A percentile compares a stretch with the other conserved stretches of the same genome.
These are phyloP conservation scores for Archivesica marissinica DNA, from an alignment of 1,140 invertebrate genomes.

Conservation along the genomic window DNA sequence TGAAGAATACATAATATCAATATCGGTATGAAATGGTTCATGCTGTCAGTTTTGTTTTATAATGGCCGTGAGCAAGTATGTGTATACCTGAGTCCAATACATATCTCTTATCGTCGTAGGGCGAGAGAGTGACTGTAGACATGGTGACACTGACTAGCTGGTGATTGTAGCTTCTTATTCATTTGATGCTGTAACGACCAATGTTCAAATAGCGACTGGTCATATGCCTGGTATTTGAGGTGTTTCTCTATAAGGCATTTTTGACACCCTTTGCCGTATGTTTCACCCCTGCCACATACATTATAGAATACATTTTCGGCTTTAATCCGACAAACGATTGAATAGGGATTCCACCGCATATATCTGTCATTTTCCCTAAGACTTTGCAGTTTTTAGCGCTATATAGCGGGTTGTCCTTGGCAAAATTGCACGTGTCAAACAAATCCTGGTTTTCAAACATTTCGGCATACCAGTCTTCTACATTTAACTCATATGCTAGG, in stretches of 20 bases:
- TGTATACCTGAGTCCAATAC: constrained; percentile 22
- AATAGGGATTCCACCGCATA: background rate
- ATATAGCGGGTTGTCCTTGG: constrained; percentile 13
- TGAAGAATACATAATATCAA: too few relatives aligned
- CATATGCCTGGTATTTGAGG: background rate
- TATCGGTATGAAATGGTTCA: constrained; percentile 31
- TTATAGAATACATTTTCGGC: constrained; percentile 37
- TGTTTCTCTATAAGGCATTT: constrained; percentile 28
- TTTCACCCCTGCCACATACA: background rate
- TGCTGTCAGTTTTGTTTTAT: constrained; percentile 3
- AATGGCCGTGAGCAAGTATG: constrained; percentile 6
- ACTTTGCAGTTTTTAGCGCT: constrained; percentile 13
- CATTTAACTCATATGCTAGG: constrained; percentile 81
- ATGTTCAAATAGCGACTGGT: background rate
- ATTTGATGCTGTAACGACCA: background rate
- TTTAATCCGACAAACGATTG: constrained; percentile 30
- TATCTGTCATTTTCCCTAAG: constrained; percentile 35
- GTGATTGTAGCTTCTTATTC: constrained; percentile 55
- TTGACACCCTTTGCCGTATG: constrained; percentile 27
- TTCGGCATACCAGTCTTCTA: constrained; percentile 75
- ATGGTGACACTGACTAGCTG: constrained; percentile 45
- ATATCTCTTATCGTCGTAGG: constrained; percentile 55
- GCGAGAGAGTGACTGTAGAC: constrained; percentile 40
- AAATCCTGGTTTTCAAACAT: constrained; percentile 32
- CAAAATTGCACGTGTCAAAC: constrained; percentile 49